These are phyloP conservation scores for Pantherophis guttatus DNA, from an alignment of 2,113 vertebrate genomes.

Conservation along the genomic window DNA sequence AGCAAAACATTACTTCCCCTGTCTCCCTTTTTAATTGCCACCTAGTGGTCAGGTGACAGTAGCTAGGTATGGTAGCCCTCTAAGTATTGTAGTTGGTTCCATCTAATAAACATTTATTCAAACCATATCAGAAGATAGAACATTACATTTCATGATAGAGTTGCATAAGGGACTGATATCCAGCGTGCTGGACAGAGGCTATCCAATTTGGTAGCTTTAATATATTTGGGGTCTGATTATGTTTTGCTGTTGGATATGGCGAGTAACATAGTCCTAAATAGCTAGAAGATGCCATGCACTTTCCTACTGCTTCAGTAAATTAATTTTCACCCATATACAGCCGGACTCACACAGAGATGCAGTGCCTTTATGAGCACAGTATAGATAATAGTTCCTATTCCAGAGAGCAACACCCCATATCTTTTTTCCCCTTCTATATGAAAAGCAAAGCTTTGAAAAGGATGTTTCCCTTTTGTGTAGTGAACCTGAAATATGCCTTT, in stretches of 20 bases:
- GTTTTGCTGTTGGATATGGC: background rate
- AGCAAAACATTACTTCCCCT: background rate
- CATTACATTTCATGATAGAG: background rate
- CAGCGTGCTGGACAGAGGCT: background rate
- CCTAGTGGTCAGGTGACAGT: background rate
- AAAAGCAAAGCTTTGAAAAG: slow-evolving; percentile 18
- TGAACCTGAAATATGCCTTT: slow-evolving; percentile 31
- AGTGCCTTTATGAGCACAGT: background rate
- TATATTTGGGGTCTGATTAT: background rate
- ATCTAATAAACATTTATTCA: background rate
- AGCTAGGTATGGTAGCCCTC: background rate
- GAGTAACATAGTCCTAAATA: background rate
- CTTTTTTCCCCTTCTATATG: background rate
- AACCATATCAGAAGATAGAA: background rate
- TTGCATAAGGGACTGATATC: background rate
- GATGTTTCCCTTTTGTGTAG: background rate
- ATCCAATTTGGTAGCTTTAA: background rate
- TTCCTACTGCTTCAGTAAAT: background rate
- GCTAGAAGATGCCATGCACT: background rate
- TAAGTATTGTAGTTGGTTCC: background rate
- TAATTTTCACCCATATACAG: background rate
- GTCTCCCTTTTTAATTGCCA: background rate
- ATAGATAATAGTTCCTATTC: background rate
- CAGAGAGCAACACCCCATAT: background rate
- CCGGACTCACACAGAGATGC: background rate